Percentiles rank a stretch among this genome's conserved stretches.
Evolutionary conservation across 2,113 vertebrate genomes (phyloP).

Genomic region (Climacteris rufus): DNA sequence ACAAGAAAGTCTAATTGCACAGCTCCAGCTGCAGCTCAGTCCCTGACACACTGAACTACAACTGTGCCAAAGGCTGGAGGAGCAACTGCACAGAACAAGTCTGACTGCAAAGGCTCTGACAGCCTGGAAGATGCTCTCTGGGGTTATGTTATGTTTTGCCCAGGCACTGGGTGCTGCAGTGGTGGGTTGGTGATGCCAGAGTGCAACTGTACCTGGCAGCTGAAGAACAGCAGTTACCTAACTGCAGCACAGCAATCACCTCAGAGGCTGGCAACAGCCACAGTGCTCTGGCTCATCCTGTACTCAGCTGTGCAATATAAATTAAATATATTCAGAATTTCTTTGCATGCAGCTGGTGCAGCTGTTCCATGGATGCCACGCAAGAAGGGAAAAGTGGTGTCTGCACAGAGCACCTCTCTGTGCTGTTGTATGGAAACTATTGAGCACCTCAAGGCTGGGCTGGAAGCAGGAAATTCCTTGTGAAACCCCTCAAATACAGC

Average conservation of each 20-base stretch:
- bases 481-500: background rate
- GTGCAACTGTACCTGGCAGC: background rate
- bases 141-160: background rate
- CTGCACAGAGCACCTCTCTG: background rate
- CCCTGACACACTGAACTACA: conserved; percentile 52
- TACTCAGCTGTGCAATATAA: background rate
- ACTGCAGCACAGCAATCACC: background rate
- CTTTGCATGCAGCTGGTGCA: background rate
- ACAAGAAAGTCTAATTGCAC: conserved; percentile 21
- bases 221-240: background rate
- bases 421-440: background rate
- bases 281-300: background rate
- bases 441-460: background rate
- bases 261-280: background rate
- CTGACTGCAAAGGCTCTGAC: background rate
- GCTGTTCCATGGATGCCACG: background rate
- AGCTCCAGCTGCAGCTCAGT: conserved; percentile 16
- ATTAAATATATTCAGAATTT: background rate
- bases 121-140: background rate
- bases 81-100: background rate
- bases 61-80: background rate
- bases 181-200: background rate
- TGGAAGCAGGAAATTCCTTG: background rate
- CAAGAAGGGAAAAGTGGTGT: background rate
- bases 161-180: background rate